Evolutionary conservation across 2,797 vertebrate species (phyloP).

Genomic region (Mionectes olivaceus): DNA sequence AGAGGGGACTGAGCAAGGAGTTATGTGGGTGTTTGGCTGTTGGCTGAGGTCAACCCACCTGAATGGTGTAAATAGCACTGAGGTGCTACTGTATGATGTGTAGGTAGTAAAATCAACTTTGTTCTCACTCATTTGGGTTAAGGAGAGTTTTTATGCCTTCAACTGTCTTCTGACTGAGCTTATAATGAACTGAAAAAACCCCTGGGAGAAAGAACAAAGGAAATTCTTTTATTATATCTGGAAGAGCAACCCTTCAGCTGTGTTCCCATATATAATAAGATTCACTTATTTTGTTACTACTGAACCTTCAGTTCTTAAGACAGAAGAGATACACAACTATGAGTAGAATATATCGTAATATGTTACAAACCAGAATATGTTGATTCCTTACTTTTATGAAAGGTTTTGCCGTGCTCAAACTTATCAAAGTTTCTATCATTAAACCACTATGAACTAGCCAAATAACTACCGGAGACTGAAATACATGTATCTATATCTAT

Average conservation of each 20-base stretch:
- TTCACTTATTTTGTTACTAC: neutral
- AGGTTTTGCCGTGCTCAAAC: neutral
- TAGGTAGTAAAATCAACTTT: neutral
- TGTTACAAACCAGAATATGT: neutral
- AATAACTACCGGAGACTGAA: neutral
- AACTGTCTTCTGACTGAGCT: neutral
- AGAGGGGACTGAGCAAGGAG: fast-evolving
- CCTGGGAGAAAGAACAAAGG: conserved; percentile 3
- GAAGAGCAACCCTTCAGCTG: neutral
- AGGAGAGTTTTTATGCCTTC: neutral
- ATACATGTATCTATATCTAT: neutral
- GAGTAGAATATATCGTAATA: neutral
- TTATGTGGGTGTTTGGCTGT: neutral
- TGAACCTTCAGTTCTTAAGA: neutral
- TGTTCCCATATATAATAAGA: conserved; percentile 5
- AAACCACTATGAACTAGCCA: neutral
- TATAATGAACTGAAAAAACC: neutral
- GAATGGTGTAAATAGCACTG: neutral
- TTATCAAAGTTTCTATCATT: neutral
- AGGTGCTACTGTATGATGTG: neutral
- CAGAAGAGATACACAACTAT: neutral
- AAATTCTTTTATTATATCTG: neutral
- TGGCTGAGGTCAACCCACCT: neutral
- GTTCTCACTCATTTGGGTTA: neutral
- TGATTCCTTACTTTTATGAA: neutral